phyloP scores from a whole-genome alignment of 2,113 vertebrate genomes.

The Sisor rabdophorus region DNA sequence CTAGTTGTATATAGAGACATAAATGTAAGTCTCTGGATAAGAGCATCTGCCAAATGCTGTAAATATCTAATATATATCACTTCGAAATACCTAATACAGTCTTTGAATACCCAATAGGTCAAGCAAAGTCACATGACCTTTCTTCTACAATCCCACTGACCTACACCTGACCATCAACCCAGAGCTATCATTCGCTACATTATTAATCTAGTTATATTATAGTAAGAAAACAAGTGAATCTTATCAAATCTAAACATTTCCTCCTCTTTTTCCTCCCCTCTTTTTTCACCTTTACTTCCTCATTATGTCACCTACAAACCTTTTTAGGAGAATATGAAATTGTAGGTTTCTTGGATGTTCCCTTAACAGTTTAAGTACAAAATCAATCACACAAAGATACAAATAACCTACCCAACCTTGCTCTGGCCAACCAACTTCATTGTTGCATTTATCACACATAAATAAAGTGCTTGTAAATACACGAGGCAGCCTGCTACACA shows the following conservation, averaged over 20 bases:
- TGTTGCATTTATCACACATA: conserved; percentile 42
- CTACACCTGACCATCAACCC: conserved; percentile 1
- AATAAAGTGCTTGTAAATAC: conserved; percentile 23
- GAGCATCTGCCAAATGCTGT: no score
- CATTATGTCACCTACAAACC: background rate
- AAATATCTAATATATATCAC: no score
- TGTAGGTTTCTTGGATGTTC: conserved; percentile 2
- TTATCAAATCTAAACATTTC: background rate
- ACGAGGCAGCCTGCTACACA: conserved; percentile 29
- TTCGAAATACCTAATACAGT: no score
- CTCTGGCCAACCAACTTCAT: background rate
- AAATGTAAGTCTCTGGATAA: no score
- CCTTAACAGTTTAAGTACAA: background rate
- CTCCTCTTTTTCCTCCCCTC: background rate
- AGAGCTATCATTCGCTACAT: conserved; percentile 17
- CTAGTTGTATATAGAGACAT: no score
- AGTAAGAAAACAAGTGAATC: background rate
- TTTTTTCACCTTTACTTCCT: conserved; percentile 16
- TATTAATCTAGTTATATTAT: conserved; percentile 11
- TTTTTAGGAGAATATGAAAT: background rate
- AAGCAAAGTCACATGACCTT: conserved; percentile 49
- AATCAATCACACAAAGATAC: background rate
- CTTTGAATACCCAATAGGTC: background rate
- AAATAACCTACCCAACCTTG: conserved; percentile 22
- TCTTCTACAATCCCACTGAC: conserved; percentile 57